Base-by-base conservation (phyloP, 1,140 invertebrate species). In the Drosophila repletoides region DNA sequence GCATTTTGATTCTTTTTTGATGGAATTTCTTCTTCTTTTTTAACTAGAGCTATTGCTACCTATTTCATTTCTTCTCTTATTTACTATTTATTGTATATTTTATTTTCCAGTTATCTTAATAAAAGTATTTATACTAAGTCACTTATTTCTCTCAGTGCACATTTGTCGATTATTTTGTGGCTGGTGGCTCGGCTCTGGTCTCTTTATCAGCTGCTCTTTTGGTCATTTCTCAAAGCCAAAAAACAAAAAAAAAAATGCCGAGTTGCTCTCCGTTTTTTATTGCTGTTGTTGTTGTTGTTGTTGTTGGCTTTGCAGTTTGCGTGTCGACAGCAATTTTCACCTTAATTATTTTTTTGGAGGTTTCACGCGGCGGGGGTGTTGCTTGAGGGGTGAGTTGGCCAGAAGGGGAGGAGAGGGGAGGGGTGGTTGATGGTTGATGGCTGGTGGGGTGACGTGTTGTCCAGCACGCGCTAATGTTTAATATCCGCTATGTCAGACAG, bases 301-400 rank as follows among this genome's bases (percentile, higher is more conserved):
- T 40, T 56, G n/a, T 56, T 56, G 43, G 29, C 28, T 64, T 60
- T 74, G 28, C 31, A 34, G 48, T 72, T 86, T 72, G 80, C 80
- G 80, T 86, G 80, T 86, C 80, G 80, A 87, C 80, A 80, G 80
- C 80, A 86, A 86, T 86, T 86, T 86, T 86, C 80, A 80, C 81
- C 80, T 86, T 86, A 86, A 86, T 86, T 86, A 86, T 86, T 86
- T 77, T 70, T 76, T n/a, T n/a, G n/a, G 61, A 43, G 64, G 60
- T 49, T 33, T 17, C 49, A 46, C 46, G 26, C 14, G 12, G 17
- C 17, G 15, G 10, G 5, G 31, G 19, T 22, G 31, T 3, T n/a
- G n/a, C n/a, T n/a, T n/a, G n/a, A n/a, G n/a, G n/a, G n/a, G n/a
- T n/a, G n/a, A 15, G 3, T 0, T 2, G 2, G 40, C 12, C 4